Percentiles rank a stretch among this genome's conserved stretches.
Evolutionary conservation across 2,888 invertebrate species (phyloP).

Genomic region (Dermolepida albohirtum): DNA sequence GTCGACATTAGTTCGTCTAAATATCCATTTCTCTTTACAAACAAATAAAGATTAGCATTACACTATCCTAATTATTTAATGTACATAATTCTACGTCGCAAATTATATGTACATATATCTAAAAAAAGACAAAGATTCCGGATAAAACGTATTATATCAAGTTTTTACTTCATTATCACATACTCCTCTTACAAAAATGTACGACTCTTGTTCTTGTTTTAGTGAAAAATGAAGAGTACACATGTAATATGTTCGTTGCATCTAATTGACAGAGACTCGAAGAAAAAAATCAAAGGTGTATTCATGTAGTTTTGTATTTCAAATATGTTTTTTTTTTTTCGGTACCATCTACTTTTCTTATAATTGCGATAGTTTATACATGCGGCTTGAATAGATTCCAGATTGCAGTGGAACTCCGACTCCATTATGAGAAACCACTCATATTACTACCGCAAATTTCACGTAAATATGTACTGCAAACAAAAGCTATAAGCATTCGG

Average conservation of each 20-base stretch:
- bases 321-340: conserved; percentile 9
- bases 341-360: conserved; percentile 37
- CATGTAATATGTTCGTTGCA: conserved; percentile 23
- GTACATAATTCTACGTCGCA: no score
- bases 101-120: no score
- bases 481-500: conserved; percentile 37
- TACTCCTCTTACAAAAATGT: no score
- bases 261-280: conserved; percentile 27
- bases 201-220: no score
- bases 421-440: conserved; percentile 47
- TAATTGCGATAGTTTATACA: conserved; percentile 51
- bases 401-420: conserved; percentile 46
- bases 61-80: no score
- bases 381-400: conserved; percentile 48
- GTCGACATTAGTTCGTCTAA: no score
- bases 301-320: conserved; percentile 21
- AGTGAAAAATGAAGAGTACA: neutral
- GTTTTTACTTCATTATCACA: no score
- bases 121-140: no score
- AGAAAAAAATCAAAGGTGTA: conserved; percentile 9
- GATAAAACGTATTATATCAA: no score
- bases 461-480: conserved; percentile 43
- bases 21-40: no score
- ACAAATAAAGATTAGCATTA: no score
- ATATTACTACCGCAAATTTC: conserved; percentile 45